Evolutionary conservation across 2,113 vertebrate genomes (phyloP), one percentile per base, ranked within the genome.

Genomic region (Delphinus delphis): DNA sequence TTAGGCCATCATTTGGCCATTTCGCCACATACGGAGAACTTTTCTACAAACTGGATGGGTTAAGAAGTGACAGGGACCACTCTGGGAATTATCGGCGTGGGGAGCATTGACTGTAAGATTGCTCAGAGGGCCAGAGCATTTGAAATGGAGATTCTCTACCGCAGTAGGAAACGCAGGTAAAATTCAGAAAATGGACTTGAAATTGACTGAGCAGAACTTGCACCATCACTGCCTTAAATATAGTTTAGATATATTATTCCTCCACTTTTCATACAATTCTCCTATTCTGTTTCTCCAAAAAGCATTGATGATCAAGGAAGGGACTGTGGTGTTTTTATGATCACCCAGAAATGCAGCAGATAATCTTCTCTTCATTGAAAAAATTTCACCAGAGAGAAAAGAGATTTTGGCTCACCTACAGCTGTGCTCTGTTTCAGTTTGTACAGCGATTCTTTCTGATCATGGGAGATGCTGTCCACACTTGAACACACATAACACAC

Each of bases 31-130:
- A 98, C 98, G 0, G 94, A 96, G 55, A 1, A 3, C 80, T 98
- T 98, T 77, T 63, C 95, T 85, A 58, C 76, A 36, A 97, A 98
- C 88, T 98, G 97, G 97, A 90, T 98, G 97, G 98, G 98, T 50
- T 96, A 98, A 11, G 98, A 98, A 77, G 98, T 99, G 63, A 98
- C 96, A 2, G 58, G 97, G 50, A 97, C 97, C 0, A 98, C 98
- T 0, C 98, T 99, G 92, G 99, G 99, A 11, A 98, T 99, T 94
- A 44, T 99, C 0, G 98, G 98, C 33, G 98, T 99, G 99, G 99
- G 99, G 90, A 97, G 44, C 60, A 98, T 99, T 74, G 99, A 98
- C 15, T 99, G 98, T 93, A 98, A 97, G 96, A 94, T 99, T 17
- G 98, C 98, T 81, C 97, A 98, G 93, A 98, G 98, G 88, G 99